These are phyloP conservation scores for Beroe ovata DNA, from an alignment of 37 sponge, comb jelly and placozoan genomes.

Conservation along the genomic window DNA sequence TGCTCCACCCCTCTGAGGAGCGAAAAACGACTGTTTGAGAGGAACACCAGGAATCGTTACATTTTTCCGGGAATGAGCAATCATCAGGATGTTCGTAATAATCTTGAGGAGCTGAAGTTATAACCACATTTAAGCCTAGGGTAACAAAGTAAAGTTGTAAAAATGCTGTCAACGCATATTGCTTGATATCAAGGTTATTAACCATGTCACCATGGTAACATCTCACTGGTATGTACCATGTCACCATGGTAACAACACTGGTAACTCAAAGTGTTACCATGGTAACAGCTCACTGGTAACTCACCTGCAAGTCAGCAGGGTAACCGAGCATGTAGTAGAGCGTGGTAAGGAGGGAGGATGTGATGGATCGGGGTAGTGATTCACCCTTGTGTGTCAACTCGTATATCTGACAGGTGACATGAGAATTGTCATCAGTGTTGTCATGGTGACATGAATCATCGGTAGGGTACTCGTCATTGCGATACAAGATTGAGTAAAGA, in stretches of 20 bases:
- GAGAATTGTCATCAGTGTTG: neutral
- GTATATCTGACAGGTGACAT: conserved; percentile 50
- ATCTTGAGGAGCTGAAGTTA: neutral
- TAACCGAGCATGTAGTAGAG: conserved; percentile 58
- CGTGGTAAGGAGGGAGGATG: conserved; percentile 40
- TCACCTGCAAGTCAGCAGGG: conserved; percentile 40
- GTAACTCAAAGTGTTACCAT: too few species aligned
- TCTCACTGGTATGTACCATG: too few species aligned
- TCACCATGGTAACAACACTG: neutral
- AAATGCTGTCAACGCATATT: too few species aligned
- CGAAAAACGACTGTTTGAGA: conserved; percentile 16
- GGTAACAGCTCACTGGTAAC: neutral
- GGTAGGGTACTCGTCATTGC: too few species aligned
- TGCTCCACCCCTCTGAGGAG: conserved; percentile 30
- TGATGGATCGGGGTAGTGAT: conserved; percentile 24
- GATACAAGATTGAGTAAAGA: too few species aligned
- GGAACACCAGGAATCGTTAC: conserved; percentile 40
- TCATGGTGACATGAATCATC: neutral
- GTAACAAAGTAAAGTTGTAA: too few species aligned
- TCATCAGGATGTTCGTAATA: conserved; percentile 28
- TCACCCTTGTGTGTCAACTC: conserved; percentile 64
- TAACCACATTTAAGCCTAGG: too few species aligned
- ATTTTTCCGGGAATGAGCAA: conserved; percentile 37
- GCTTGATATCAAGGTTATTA: too few species aligned
- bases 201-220: too few species aligned